Evolutionary conservation across 2,888 invertebrate genomes (phyloP).

Genomic region (Octodonta nipae): DNA sequence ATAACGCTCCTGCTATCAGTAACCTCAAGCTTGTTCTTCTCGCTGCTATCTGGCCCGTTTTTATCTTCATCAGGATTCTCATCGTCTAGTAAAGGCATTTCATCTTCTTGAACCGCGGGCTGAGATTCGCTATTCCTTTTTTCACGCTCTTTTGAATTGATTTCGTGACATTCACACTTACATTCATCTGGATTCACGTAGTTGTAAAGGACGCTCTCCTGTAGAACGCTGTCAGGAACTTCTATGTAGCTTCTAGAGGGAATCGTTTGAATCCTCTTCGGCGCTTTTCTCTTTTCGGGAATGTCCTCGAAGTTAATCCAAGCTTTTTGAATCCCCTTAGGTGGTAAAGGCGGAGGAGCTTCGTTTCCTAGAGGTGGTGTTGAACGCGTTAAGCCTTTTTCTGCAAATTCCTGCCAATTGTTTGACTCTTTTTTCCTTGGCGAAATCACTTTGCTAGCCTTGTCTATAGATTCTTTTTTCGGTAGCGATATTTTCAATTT

Average conservation of each 20-base stretch:
- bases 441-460: slow-evolving; percentile 34
- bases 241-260: slow-evolving; percentile 44
- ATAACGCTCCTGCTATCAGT: slow-evolving; percentile 33
- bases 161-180: slow-evolving; percentile 73
- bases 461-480: slow-evolving; percentile 22
- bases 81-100: slow-evolving; percentile 39
- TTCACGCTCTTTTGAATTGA: slow-evolving; percentile 28
- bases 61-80: slow-evolving; percentile 31
- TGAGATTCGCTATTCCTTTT: slow-evolving; percentile 13
- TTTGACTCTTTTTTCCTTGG: slow-evolving; percentile 36
- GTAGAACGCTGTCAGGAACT: slow-evolving; percentile 31
- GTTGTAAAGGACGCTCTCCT: slow-evolving; percentile 46
- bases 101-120: slow-evolving; percentile 33
- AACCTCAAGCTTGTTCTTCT: slow-evolving; percentile 28
- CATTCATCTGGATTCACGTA: slow-evolving; percentile 81
- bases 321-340: slow-evolving; percentile 39
- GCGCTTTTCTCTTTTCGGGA: slow-evolving; percentile 67
- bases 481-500: slow-evolving; percentile 60
- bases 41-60: slow-evolving; percentile 20
- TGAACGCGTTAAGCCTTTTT: slow-evolving; percentile 38
- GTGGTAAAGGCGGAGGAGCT: slow-evolving; percentile 39
- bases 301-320: slow-evolving; percentile 84
- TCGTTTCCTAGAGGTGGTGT: slow-evolving; percentile 17
- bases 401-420: slow-evolving; percentile 50
- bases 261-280: slow-evolving; percentile 70